Conservation (phyloP, 2,797 vertebrate species). For the Lutra lutra region DNA sequence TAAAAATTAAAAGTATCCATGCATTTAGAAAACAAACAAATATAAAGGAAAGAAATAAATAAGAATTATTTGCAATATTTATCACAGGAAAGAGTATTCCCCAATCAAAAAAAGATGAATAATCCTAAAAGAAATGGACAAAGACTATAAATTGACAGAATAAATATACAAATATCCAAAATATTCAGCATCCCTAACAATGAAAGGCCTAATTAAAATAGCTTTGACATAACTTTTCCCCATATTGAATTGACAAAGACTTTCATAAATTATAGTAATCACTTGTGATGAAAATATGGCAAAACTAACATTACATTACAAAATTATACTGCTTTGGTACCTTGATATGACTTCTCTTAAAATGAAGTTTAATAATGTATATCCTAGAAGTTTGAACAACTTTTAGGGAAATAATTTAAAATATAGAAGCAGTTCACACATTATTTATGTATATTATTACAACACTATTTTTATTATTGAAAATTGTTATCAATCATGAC, state of each 20-base stretch:
- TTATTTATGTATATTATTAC: slow-evolving; percentile 17
- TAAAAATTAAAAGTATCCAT: background rate
- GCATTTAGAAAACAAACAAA: slow-evolving; percentile 19
- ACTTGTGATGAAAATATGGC: background rate
- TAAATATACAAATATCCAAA: background rate
- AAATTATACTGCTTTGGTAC: slow-evolving; percentile 33
- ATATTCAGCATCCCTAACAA: background rate
- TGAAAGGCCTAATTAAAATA: slow-evolving; percentile 3
- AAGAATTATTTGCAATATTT: slow-evolving; percentile 2
- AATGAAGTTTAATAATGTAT: background rate
- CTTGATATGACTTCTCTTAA: background rate
- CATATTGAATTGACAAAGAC: background rate
- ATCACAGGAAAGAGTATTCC: background rate
- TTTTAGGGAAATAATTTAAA: slow-evolving; percentile 44
- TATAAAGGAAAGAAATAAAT: background rate
- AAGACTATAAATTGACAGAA: background rate
- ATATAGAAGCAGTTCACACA: background rate
- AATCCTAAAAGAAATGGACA: background rate
- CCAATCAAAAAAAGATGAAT: background rate
- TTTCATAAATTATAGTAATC: slow-evolving; percentile 33
- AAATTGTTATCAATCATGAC: background rate
- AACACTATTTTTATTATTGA: slow-evolving; percentile 20
- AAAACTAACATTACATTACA: background rate
- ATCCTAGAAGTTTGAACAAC: slow-evolving; percentile 9
- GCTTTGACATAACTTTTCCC: background rate